A percentile compares a stretch with the other conserved stretches of the same genome.
These are phyloP conservation scores for Spicauda simplicius DNA, from an alignment of 2,888 invertebrate species.

Conservation along the genomic window DNA sequence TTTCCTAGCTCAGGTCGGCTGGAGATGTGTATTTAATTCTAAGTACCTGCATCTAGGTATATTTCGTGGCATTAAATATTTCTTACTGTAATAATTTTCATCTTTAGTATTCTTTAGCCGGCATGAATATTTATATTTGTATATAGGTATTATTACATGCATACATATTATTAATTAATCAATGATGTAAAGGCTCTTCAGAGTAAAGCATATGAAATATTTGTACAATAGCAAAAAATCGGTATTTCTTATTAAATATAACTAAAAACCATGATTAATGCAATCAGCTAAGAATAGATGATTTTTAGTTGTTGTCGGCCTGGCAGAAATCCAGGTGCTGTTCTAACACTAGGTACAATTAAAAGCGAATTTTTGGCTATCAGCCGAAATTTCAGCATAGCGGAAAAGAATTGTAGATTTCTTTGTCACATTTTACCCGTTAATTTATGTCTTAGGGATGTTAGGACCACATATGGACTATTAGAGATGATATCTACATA, in stretches of 20 bases:
- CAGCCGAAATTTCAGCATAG: constrained; percentile 17
- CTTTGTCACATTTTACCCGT: neutral
- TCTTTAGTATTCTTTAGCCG: too few species aligned
- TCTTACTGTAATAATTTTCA: too few species aligned
- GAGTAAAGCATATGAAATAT: too few species aligned
- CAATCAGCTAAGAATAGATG: constrained; percentile 24
- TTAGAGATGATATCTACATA: too few species aligned
- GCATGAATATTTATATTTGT: too few species aligned
- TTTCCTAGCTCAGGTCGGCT: too few species aligned
- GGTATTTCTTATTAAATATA: neutral
- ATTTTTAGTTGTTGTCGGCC: constrained; percentile 12
- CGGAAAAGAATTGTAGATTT: constrained; percentile 8
- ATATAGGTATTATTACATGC: too few species aligned
- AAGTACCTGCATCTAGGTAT: too few species aligned
- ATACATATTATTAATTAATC: too few species aligned
- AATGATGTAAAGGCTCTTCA: too few species aligned
- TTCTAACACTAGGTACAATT: constrained; percentile 30
- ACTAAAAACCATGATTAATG: neutral
- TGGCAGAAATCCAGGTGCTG: constrained; percentile 29
- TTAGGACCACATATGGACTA: neutral
- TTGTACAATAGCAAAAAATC: neutral
- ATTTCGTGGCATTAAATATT: too few species aligned
- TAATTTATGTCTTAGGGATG: neutral
- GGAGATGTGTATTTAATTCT: too few species aligned
- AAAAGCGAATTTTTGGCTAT: constrained; percentile 23